Conservation (phyloP, 2,888 invertebrate species). For the Lymantria monacha region DNA sequence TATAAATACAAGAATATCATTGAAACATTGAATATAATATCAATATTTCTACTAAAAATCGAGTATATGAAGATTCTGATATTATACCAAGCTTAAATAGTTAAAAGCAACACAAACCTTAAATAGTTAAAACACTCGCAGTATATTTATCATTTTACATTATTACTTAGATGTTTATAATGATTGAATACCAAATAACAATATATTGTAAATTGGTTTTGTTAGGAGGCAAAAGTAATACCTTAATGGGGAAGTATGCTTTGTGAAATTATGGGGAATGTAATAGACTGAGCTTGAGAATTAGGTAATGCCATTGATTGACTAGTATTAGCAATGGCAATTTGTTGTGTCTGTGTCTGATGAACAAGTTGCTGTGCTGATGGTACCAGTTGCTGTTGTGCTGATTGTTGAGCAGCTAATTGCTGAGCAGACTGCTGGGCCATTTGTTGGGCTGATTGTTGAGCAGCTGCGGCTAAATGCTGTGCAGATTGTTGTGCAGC, state of each 20-base stretch:
- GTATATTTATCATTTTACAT: too few relatives aligned
- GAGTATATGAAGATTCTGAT: too few relatives aligned
- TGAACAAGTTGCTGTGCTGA: constrained; percentile 69
- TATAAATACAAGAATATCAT: too few relatives aligned
- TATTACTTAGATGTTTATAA: too few relatives aligned
- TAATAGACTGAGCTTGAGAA: constrained; percentile 71
- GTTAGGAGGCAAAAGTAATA: not conserved
- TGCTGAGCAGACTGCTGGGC: constrained; percentile 66
- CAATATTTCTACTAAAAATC: too few relatives aligned
- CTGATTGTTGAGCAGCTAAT: constrained; percentile 65
- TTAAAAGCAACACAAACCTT: too few relatives aligned
- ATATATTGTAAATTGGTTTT: too few relatives aligned
- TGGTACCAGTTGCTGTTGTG: constrained; percentile 68
- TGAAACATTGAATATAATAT: too few relatives aligned
- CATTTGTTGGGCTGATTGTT: constrained; percentile 61
- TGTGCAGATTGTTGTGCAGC: constrained; percentile 60
- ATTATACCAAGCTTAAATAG: too few relatives aligned
- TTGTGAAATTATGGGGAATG: constrained; percentile 77
- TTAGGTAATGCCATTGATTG: constrained; percentile 73
- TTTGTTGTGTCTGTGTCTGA: constrained; percentile 74
- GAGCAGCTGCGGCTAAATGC: constrained; percentile 47
- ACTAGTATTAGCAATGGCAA: constrained; percentile 74
- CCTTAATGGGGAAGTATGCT: constrained; percentile 70
- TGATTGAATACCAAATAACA: too few relatives aligned
- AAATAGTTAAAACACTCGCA: too few relatives aligned